Conservation (phyloP, 2,113 vertebrate genomes). For the Tamias sibiricus region DNA sequence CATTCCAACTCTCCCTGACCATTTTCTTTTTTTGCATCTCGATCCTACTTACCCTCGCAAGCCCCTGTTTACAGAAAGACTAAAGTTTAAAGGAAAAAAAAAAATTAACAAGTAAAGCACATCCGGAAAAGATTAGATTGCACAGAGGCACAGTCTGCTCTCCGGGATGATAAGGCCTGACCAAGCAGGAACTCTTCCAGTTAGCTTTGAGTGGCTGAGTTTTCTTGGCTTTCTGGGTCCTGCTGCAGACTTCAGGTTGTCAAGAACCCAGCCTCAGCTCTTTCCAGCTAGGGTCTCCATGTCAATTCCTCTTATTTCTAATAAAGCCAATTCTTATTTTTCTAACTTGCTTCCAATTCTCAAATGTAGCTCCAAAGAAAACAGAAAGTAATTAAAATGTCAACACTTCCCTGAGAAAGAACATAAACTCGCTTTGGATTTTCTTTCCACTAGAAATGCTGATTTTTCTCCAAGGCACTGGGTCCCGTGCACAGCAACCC, state of each 20-base stretch:
- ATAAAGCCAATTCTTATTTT: conserved; percentile 78
- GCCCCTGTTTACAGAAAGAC: not conserved
- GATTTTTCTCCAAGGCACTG: conserved; percentile 23
- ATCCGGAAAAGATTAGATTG: not conserved
- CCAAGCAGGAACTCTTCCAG: not conserved
- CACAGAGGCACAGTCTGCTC: not conserved
- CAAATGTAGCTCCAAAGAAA: conserved; percentile 77
- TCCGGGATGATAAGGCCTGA: not conserved
- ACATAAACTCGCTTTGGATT: conserved; percentile 75
- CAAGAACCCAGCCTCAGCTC: conserved; percentile 33
- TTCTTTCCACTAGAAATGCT: conserved; percentile 67
- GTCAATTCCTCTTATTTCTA: conserved; percentile 72
- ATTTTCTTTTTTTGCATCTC: not conserved
- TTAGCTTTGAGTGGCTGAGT: not conserved
- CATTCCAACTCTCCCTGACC: not conserved
- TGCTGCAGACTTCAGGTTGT: not conserved
- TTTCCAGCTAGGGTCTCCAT: conserved; percentile 57
- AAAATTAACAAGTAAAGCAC: not conserved
- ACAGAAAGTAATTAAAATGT: conserved; percentile 82
- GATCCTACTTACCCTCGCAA: not conserved
- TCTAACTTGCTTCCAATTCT: conserved; percentile 74
- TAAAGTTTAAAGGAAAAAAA: not conserved
- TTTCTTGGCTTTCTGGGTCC: not conserved
- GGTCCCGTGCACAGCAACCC: not conserved
- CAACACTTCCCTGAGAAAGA: conserved; percentile 77